phyloP scores from a whole-genome alignment of 2,113 vertebrate genomes.

The Symphodus melops region DNA sequence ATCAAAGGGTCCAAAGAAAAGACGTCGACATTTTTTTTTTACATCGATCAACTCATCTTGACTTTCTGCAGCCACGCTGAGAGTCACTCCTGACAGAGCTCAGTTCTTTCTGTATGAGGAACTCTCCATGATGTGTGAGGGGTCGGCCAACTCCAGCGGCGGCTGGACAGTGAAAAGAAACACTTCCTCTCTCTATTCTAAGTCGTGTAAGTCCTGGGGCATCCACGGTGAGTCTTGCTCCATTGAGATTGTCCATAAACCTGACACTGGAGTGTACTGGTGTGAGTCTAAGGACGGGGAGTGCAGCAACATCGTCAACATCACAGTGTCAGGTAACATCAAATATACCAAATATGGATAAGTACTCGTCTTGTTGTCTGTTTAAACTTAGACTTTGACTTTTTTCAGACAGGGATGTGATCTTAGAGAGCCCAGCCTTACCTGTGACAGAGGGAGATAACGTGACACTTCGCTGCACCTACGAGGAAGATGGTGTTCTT shows the following conservation, averaged over 20 bases:
- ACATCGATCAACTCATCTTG: no score
- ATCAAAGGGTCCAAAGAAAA: no score
- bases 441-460: neutral
- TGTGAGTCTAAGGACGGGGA: conserved; percentile 7
- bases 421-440: conserved; percentile 35
- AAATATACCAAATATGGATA: no score
- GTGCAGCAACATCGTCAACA: conserved; percentile 14
- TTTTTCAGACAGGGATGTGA: neutral
- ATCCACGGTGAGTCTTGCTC: neutral
- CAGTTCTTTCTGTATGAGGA: neutral
- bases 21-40: no score
- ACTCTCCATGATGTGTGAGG: neutral
- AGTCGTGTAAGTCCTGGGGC: neutral
- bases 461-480: conserved; percentile 19
- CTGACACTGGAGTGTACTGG: conserved; percentile 47
- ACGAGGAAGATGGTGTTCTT: fast-evolving
- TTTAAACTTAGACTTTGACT: no score
- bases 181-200: fast-evolving
- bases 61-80: conserved; percentile 8
- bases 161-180: conserved; percentile 19
- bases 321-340: conserved; percentile 10
- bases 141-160: neutral
- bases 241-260: fast-evolving
- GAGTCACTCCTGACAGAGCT: neutral
- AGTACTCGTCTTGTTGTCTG: neutral